A percentile compares a stretch with the other conserved stretches of the same genome.
These are phyloP conservation scores for Nannobrachium achirus DNA, from an alignment of 2,113 vertebrate species.

Conservation along the genomic window DNA sequence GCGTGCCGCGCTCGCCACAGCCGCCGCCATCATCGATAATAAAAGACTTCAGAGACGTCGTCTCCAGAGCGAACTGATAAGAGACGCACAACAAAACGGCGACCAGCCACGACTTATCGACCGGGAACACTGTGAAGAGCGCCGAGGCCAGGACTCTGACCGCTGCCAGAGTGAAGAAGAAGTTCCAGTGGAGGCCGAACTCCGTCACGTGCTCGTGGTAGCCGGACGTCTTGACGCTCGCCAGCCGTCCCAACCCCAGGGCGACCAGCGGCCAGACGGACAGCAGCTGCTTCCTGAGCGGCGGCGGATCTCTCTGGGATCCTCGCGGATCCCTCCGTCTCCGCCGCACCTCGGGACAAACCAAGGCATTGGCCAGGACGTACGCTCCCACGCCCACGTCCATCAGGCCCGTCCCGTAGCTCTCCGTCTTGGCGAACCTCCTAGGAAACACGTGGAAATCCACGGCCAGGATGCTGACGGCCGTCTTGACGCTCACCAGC, in stretches of 20 bases:
- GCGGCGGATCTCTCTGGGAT: slow-evolving; percentile 65
- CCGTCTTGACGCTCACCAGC: slow-evolving; percentile 86
- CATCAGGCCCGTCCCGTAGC: slow-evolving; percentile 94
- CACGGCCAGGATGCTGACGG: slow-evolving; percentile 92
- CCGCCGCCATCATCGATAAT: slow-evolving; percentile 82
- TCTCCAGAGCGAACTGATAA: slow-evolving; percentile 86
- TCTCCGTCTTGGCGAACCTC: slow-evolving; percentile 91
- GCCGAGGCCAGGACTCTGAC: slow-evolving; percentile 85
- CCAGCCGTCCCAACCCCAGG: slow-evolving; percentile 85
- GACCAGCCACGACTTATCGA: slow-evolving; percentile 79
- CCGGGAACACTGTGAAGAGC: slow-evolving; percentile 81
- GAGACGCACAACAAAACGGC: slow-evolving; percentile 75
- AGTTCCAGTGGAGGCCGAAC: slow-evolving; percentile 98
- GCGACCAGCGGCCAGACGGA: slow-evolving; percentile 87
- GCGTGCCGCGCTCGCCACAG: slow-evolving; percentile 78
- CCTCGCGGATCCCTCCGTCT: slow-evolving; percentile 55
- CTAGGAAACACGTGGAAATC: slow-evolving; percentile 93
- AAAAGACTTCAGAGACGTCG: slow-evolving; percentile 83
- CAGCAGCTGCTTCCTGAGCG: slow-evolving; percentile 79
- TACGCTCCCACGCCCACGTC: slow-evolving; percentile 93
- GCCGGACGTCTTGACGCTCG: slow-evolving; percentile 84
- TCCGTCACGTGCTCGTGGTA: slow-evolving; percentile 94
- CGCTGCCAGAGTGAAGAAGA: slow-evolving; percentile 92
- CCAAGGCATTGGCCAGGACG: slow-evolving; percentile 88
- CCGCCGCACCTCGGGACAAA: slow-evolving; percentile 87